Evolutionary conservation across 2,888 invertebrate species (phyloP).

Genomic region (Chrysopilus asiliformis): DNA sequence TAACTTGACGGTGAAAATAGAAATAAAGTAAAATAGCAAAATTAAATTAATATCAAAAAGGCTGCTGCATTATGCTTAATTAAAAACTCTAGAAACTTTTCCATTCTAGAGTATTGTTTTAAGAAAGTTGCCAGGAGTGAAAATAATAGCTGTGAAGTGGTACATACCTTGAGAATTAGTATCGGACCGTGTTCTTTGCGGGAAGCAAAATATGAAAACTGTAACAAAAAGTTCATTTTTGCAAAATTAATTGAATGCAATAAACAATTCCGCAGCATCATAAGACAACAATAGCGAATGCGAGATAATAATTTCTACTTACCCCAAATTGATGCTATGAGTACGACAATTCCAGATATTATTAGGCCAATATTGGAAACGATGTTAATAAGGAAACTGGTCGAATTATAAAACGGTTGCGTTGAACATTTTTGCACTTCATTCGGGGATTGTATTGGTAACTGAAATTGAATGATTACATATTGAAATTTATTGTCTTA

Average conservation of each 20-base stretch:
- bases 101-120: no score
- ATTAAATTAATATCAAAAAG: no score
- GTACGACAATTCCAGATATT: conserved; percentile 23
- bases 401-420: conserved; percentile 22
- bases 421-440: conserved; percentile 24
- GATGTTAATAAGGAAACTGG: conserved; percentile 21
- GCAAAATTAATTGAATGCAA: conserved; percentile 9
- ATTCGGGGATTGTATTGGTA: conserved; percentile 25
- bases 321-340: conserved; percentile 28
- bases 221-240: conserved; percentile 17
- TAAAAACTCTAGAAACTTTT: no score
- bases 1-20: no score
- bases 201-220: conserved; percentile 28
- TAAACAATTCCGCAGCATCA: background rate
- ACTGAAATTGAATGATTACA: no score
- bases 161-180: no score
- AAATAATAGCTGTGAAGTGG: no score
- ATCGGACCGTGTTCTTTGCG: conserved; percentile 25
- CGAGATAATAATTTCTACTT: conserved; percentile 17
- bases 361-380: conserved; percentile 30
- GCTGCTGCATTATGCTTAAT: no score
- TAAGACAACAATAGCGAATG: background rate
- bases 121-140: no score
- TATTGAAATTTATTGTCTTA: no score
- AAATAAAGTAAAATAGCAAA: no score